Conservation (phyloP, 1,140 invertebrate genomes). For the Fopius arisanus region DNA sequence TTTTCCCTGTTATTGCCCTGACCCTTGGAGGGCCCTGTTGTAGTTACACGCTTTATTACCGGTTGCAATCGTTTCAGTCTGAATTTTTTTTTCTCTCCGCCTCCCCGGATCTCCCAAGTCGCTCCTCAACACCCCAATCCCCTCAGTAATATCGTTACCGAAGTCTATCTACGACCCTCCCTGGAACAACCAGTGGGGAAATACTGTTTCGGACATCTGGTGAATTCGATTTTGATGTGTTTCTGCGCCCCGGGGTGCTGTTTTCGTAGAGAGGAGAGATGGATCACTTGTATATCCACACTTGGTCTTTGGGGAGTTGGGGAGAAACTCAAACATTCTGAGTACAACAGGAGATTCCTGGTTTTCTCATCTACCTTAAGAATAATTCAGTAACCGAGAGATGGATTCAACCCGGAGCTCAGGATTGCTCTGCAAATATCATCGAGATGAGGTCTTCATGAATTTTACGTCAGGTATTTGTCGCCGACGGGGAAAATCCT, state of each 20-base stretch:
- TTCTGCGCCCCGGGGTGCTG: constrained; percentile 52
- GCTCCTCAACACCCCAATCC: constrained; percentile 5
- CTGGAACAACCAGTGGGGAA: not conserved
- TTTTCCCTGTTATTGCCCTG: not conserved
- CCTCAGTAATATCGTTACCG: constrained; percentile 50
- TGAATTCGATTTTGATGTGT: constrained; percentile 65
- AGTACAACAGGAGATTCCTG: not conserved
- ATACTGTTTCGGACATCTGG: constrained; percentile 61
- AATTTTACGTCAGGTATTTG: not conserved
- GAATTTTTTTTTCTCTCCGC: constrained; percentile 10
- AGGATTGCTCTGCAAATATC: no score
- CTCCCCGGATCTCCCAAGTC: not conserved
- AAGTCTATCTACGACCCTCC: constrained; percentile 17
- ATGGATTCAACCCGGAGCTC: not conserved
- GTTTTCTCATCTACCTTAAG: not conserved
- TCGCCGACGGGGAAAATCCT: no score
- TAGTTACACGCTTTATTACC: constrained; percentile 34
- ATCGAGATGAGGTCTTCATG: no score
- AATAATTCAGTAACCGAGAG: not conserved
- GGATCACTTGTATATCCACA: constrained; percentile 7
- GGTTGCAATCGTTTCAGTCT: constrained; percentile 23
- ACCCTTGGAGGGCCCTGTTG: not conserved
- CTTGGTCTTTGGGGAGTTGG: not conserved
- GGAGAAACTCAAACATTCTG: not conserved
- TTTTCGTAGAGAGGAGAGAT: constrained; percentile 13